These are phyloP conservation scores for Eurytoma californica DNA, from an alignment of 2,888 invertebrate genomes.

Conservation along the genomic window DNA sequence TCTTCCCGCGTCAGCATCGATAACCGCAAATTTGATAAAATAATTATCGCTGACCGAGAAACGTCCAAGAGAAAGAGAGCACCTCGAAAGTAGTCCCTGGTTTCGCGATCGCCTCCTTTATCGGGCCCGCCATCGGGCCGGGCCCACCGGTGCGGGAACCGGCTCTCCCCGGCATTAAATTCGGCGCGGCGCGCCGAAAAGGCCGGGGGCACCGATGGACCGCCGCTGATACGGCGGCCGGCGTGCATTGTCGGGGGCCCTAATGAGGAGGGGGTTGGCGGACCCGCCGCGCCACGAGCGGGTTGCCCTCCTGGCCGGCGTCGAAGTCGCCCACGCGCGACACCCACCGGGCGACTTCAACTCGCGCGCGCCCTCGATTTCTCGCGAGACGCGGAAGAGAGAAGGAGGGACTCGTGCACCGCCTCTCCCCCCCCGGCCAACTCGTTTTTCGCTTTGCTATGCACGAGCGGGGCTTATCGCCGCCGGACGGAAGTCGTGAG, in stretches of 20 bases:
- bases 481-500: slow-evolving; percentile 4
- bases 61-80: no score
- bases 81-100: no score
- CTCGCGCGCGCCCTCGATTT: background rate
- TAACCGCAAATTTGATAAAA: no score
- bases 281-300: background rate
- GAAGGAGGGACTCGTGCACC: background rate
- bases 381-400: background rate
- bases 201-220: background rate
- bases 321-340: slow-evolving; percentile 45
- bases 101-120: no score
- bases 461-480: background rate
- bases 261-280: no score
- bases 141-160: no score
- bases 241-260: background rate
- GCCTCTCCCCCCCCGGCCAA: background rate
- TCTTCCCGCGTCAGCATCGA: no score
- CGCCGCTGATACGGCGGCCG: background rate
- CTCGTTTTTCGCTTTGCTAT: slow-evolving; percentile 11
- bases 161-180: slow-evolving; percentile 10
- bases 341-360: slow-evolving; percentile 20
- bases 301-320: slow-evolving; percentile 14
- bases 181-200: background rate
- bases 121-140: no score
- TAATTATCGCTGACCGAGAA: no score